Percentiles rank a stretch among this genome's conserved stretches.
Evolutionary conservation across 2,113 vertebrate species (phyloP).

Genomic region (Castor canadensis): DNA sequence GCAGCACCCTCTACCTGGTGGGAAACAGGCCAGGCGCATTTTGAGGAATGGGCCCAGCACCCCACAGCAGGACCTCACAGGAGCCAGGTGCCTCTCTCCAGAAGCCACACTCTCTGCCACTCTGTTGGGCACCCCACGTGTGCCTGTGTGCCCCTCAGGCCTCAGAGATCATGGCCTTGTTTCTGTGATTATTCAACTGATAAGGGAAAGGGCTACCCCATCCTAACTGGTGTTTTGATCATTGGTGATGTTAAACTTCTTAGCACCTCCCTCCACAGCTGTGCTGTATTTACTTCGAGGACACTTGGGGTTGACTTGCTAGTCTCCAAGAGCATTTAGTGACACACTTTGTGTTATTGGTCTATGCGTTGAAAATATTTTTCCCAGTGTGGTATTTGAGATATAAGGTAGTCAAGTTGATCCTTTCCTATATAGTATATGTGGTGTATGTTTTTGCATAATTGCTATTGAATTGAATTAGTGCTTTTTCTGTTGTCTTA

Average conservation of each 20-base stretch:
- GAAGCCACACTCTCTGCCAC: neutral
- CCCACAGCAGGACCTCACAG: neutral
- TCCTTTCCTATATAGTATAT: neutral
- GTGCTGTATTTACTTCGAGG: neutral
- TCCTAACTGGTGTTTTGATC: neutral
- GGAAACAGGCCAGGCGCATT: neutral
- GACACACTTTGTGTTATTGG: neutral
- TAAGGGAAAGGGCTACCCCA: neutral
- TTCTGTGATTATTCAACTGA: neutral
- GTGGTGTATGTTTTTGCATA: neutral
- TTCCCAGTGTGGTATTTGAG: neutral
- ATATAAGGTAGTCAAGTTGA: neutral
- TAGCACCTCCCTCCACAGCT: neutral
- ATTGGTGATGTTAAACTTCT: neutral
- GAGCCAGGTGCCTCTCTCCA: neutral
- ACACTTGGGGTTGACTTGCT: neutral
- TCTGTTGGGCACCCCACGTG: neutral
- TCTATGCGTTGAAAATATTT: neutral
- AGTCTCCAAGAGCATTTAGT: neutral
- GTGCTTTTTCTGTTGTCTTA: neutral
- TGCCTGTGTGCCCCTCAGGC: neutral
- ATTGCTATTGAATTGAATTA: neutral
- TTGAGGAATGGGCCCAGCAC: neutral
- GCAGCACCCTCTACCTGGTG: neutral
- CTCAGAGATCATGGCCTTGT: neutral